These are phyloP conservation scores for Sebastes diploproa DNA, from an alignment of 2,797 vertebrate genomes.

Conservation along the genomic window DNA sequence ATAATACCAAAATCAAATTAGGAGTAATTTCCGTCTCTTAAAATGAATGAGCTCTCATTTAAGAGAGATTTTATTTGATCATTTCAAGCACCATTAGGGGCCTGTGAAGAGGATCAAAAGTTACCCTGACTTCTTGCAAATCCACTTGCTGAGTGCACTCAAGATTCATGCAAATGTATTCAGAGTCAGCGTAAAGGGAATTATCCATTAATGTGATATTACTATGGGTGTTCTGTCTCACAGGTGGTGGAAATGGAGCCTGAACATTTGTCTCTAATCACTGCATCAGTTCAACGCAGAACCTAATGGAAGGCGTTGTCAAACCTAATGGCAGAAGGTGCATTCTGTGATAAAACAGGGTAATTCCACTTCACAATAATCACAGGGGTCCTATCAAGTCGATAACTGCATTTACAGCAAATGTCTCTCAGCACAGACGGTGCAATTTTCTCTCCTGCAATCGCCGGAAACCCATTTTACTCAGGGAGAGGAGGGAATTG, in stretches of 20 bases:
- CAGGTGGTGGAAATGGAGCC: slow-evolving; percentile 32
- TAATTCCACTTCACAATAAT: slow-evolving; percentile 68
- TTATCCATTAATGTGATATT: slow-evolving; percentile 31
- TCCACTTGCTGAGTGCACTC: slow-evolving; percentile 17
- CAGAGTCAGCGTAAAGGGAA: neutral
- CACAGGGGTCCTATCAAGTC: slow-evolving; percentile 70
- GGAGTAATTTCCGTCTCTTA: slow-evolving; percentile 30
- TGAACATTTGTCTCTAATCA: slow-evolving; percentile 37
- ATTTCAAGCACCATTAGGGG: slow-evolving; percentile 29
- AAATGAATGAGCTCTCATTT: slow-evolving; percentile 40
- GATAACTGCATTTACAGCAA: slow-evolving; percentile 69
- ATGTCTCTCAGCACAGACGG: slow-evolving; percentile 47
- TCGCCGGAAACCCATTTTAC: slow-evolving; percentile 64
- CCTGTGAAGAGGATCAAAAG: slow-evolving; percentile 51
- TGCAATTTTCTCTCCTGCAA: slow-evolving; percentile 63
- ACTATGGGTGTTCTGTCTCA: neutral
- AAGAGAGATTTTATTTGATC: slow-evolving; percentile 34
- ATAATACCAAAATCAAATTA: slow-evolving; percentile 36
- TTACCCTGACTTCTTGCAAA: slow-evolving; percentile 22
- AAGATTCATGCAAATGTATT: slow-evolving; percentile 41
- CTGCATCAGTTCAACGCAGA: neutral
- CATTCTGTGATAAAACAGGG: slow-evolving; percentile 46
- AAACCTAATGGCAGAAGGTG: slow-evolving; percentile 20
- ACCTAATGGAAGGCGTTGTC: slow-evolving; percentile 30
- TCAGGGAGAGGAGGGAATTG: slow-evolving; percentile 42